Percentiles rank a stretch among this genome's conserved stretches.
Evolutionary conservation across 2,797 vertebrate genomes (phyloP).

Genomic region (Echiichthys vipera): DNA sequence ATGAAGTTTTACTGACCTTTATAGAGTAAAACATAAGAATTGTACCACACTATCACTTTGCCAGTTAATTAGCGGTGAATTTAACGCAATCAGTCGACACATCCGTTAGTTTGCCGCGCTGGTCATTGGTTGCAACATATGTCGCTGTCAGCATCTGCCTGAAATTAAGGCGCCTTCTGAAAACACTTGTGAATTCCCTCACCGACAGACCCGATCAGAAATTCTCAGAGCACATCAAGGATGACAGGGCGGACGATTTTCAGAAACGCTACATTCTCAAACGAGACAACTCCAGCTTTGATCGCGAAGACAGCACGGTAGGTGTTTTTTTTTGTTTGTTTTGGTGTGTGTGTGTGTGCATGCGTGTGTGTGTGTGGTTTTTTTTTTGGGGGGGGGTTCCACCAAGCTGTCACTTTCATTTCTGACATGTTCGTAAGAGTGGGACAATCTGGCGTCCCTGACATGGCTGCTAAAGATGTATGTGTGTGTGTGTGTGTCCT

Average conservation of each 20-base stretch:
- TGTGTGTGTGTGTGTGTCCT: conserved; percentile 60
- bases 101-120: conserved; percentile 3
- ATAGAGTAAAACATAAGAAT: background rate
- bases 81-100: conserved; percentile 4
- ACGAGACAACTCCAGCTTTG: conserved; percentile 98
- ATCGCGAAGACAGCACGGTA: conserved; percentile 92
- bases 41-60: background rate
- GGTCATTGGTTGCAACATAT: conserved; percentile 52
- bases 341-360: no score
- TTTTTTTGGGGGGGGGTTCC: background rate
- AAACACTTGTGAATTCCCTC: conserved; percentile 50
- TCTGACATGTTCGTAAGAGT: conserved; percentile 75
- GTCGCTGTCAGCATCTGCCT: conserved; percentile 66
- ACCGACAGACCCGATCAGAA: conserved; percentile 95
- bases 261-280: conserved; percentile 99
- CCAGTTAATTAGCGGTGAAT: conserved; percentile 6
- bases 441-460: conserved; percentile 79
- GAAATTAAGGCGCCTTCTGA: conserved; percentile 59
- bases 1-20: background rate
- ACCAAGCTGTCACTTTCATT: conserved; percentile 79
- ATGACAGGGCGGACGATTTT: conserved; percentile 96
- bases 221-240: conserved; percentile 99
- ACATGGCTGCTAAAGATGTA: conserved; percentile 67
- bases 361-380: background rate
- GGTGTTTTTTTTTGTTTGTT: conserved; percentile 37